These are phyloP conservation scores for Aurelia aurita DNA, from an alignment of 30 jellyfish, hydroid and myxozoan genomes.

Conservation along the genomic window DNA sequence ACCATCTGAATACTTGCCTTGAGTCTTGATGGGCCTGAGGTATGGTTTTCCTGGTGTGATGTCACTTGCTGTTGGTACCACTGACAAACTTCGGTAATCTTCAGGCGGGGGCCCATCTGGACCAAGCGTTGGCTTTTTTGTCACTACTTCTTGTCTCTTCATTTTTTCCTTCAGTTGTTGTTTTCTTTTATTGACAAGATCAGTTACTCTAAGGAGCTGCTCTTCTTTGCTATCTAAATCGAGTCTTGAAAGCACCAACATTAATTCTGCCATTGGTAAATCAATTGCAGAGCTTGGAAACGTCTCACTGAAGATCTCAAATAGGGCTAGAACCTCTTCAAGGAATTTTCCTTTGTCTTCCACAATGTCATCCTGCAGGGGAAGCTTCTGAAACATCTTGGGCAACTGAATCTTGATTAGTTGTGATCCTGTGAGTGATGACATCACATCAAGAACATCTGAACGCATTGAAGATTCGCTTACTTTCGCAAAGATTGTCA, in stretches of 20 bases:
- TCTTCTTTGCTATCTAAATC: slow-evolving; percentile 19
- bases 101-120: slow-evolving; percentile 56
- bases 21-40: slow-evolving; percentile 70
- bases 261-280: slow-evolving; percentile 23
- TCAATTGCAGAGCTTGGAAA: slow-evolving; percentile 40
- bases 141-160: no score
- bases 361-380: neutral
- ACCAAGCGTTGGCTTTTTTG: neutral
- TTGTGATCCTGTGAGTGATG: slow-evolving; percentile 18
- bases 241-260: neutral
- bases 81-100: slow-evolving; percentile 64
- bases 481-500: neutral
- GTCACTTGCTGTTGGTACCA: slow-evolving; percentile 54
- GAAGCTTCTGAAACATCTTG: slow-evolving; percentile 12
- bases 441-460: slow-evolving; percentile 1
- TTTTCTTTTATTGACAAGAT: neutral
- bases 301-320: slow-evolving; percentile 3
- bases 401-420: neutral
- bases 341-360: neutral
- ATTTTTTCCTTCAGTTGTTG: no score
- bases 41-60: slow-evolving; percentile 24
- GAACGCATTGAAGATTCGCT: neutral
- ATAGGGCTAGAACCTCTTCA: neutral
- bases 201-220: neutral
- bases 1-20: slow-evolving; percentile 56